Evolutionary conservation across 1,140 invertebrate species (phyloP), one percentile per base, ranked within the genome.

Genomic region (roundworm (Caenorhabditis elegans)): DNA sequence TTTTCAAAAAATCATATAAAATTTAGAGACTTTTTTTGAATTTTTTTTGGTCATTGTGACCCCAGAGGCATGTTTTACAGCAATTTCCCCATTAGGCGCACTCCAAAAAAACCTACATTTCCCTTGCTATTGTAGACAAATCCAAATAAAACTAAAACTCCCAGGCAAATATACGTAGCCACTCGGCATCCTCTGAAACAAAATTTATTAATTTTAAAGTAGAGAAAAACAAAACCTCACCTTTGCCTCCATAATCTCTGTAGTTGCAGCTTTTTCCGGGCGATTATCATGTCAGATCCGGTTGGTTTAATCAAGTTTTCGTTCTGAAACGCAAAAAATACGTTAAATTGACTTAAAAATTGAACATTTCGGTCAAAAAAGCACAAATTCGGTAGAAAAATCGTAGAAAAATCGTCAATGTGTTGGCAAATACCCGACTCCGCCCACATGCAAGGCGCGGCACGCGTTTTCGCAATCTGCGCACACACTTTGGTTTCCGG

Each of bases 261-360:
- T 17, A 81, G 47, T 77, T 81, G 53, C 8, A 81, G 70, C 31
- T 81, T 60, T 77, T 81, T 81, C 22, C 80, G 8, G n/a, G 60
- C 60, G 34, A 70, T 70, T 22, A 70, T 39, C 60, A 70, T 70
- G 8, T 10, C 39, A 26, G 39, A 15, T 15, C 15, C 5, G 15
- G 39, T 15, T 43, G 39, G 39, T 43, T 43, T 43, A 43, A 43
- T 43, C 5, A 43, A 43, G 60, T 70, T 70, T 70, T 24, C 22
- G 43, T 34, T n/a, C 60, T 70, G 5, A 17, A 65, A 34, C 15
- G 15, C 10, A 55, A 60, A 19, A 60, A 10, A 17, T 34, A 31
- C 31, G 26, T 17, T 4, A 60, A 60, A 51, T 24, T 4, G 26
- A 26, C 22, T 3, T 8, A 51, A 8, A 51, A 24, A 24, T 24